Percentiles rank a stretch among this genome's conserved stretches.
Evolutionary conservation across 2,888 invertebrate species (phyloP).

Genomic region (Chymomyza caudatula): DNA sequence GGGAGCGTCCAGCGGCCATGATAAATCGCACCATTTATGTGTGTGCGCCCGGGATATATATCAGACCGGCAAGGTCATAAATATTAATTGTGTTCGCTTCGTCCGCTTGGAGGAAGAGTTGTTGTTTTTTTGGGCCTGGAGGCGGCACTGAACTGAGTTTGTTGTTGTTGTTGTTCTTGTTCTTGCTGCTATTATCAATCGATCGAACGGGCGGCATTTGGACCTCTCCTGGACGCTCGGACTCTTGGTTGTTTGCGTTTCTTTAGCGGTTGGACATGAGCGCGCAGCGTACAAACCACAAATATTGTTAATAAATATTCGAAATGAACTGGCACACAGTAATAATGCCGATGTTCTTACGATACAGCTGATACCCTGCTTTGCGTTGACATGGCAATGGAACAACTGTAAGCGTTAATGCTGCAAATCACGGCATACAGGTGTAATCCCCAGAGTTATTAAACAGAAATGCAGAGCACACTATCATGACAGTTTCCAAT

Average conservation of each 20-base stretch:
- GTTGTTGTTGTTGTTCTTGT: constrained; percentile 25
- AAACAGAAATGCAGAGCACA: too few relatives aligned
- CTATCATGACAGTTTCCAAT: too few relatives aligned
- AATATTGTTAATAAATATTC: constrained; percentile 65
- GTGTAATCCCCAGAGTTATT: too few relatives aligned
- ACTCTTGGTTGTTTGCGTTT: constrained; percentile 52
- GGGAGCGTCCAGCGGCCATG: constrained; percentile 31
- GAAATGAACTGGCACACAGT: constrained; percentile 27
- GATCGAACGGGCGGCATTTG: constrained; percentile 49
- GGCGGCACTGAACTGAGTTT: constrained; percentile 43
- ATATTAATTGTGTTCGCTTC: constrained; percentile 58
- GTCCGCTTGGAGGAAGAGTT: not conserved
- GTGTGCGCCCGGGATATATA: constrained; percentile 71
- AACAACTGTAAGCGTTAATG: too few relatives aligned
- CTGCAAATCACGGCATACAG: too few relatives aligned
- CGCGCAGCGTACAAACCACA: constrained; percentile 19
- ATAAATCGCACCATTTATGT: constrained; percentile 68
- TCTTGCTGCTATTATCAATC: constrained; percentile 64
- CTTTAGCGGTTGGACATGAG: constrained; percentile 51
- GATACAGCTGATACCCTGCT: constrained; percentile 37
- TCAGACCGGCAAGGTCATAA: constrained; percentile 70
- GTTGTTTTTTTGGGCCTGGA: not conserved
- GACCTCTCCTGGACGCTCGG: not conserved
- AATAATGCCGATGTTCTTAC: constrained; percentile 17
- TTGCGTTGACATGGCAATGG: not conserved